Conservation (phyloP, 2,797 vertebrate genomes). For the Rhincodon typus region DNA sequence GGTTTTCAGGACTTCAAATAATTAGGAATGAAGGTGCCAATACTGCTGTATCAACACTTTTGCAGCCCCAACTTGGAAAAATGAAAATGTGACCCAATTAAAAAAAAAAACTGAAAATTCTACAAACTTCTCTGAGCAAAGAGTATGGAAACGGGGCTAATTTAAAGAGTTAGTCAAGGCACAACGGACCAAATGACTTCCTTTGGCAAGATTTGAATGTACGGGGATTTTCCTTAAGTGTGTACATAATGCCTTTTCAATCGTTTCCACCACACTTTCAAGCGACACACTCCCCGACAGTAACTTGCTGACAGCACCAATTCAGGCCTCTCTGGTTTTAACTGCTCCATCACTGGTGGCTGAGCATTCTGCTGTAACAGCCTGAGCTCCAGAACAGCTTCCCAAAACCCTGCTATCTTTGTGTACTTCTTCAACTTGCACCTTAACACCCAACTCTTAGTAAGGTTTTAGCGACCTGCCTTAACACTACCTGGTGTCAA, state of each 20-base stretch:
- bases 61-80: not conserved
- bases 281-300: not conserved
- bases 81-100: not conserved
- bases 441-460: not conserved
- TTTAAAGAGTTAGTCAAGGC: not conserved
- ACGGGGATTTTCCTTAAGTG: too few relatives aligned
- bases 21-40: too few relatives aligned
- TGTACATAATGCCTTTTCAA: not conserved
- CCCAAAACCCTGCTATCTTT: not conserved
- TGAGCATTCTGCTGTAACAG: not conserved
- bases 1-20: not conserved
- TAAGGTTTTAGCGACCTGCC: not conserved
- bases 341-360: not conserved
- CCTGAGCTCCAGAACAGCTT: not conserved
- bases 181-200: not conserved
- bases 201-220: too few relatives aligned
- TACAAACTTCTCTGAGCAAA: not conserved
- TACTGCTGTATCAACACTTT: not conserved
- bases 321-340: not conserved
- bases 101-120: not conserved
- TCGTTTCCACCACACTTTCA: not conserved
- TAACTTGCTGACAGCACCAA: not conserved
- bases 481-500: not conserved
- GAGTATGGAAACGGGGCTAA: not conserved
- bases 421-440: not conserved